Evolutionary conservation across 1,140 invertebrate genomes (phyloP), one percentile per base, ranked within the genome.

Genomic region (Conopomorpha cramerella): DNA sequence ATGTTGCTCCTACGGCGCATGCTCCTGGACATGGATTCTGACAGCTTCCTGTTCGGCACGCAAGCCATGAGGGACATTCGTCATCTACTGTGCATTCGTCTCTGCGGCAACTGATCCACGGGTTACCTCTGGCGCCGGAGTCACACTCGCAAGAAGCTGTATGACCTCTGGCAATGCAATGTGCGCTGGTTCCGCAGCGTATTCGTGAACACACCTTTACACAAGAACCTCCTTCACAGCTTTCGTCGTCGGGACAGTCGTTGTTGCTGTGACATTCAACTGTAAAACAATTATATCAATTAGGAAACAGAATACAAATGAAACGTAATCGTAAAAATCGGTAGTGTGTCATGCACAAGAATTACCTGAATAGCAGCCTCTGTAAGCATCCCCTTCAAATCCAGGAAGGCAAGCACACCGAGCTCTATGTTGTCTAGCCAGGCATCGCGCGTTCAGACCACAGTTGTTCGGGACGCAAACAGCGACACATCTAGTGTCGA

Each of bases 191-290:
- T n/a, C 93, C 92, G 55, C 93, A 95, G 25, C 89, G 88, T 1
- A 88, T 87, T 39, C 86, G 85, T 2, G 79, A 60, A 49, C 93
- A 95, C 0, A 91, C 86, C 62, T 94, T 86, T 13, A 89, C 71
- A 58, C 93, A 96, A 52, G 92, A 83, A 26, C 86, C 81, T 43
- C 93, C 90, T 36, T 95, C 82, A 51, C 93, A 96, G 15, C 91
- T 89, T 66, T 93, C 84, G 23, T 84, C 85, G 15, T 87, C 77
- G 2, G 89, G 82, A 63, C 93, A 96, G 38, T 95, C 92, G 16
- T 86, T 86, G 56, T 95, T 91, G 36, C 84, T 85, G 43, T 90
- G 83, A 60, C 93, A 96, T 50, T 93, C 92, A 49, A 93, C 85
- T 90, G 61, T 16, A 78, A 65, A 30, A 43, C 36, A 32, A 41